These are phyloP conservation scores for Malurus splendens DNA, from an alignment of 2,797 vertebrate genomes.

Conservation along the genomic window DNA sequence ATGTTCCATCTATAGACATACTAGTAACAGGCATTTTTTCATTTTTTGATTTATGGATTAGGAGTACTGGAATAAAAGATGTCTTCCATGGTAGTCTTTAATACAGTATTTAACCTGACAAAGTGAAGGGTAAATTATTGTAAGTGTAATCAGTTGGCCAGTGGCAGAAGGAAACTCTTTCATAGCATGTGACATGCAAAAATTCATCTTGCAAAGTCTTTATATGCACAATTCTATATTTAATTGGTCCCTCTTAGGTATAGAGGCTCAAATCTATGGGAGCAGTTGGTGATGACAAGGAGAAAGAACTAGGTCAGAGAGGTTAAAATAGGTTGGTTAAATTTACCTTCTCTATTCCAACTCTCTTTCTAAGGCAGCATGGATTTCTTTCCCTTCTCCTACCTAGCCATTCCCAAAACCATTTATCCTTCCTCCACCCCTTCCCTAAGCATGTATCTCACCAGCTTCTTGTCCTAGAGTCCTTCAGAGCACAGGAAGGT, in stretches of 20 bases:
- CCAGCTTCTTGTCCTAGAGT: neutral
- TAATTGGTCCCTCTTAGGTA: neutral
- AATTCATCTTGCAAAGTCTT: neutral
- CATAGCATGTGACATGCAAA: neutral
- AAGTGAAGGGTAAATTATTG: neutral
- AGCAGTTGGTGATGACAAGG: neutral
- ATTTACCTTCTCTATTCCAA: neutral
- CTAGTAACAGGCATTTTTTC: neutral
- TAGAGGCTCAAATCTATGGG: neutral
- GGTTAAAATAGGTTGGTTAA: neutral
- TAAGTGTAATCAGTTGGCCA: neutral
- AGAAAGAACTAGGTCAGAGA: neutral
- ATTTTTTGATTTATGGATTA: neutral
- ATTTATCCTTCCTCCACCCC: neutral
- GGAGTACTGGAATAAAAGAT: conserved; percentile 2
- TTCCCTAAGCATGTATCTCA: neutral
- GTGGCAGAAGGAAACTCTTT: neutral
- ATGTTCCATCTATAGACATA: neutral
- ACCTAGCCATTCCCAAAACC: neutral
- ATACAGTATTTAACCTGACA: neutral
- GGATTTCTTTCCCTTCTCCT: neutral
- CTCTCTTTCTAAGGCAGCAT: neutral
- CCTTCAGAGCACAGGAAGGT: neutral
- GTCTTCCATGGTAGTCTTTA: neutral
- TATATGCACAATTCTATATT: neutral